Evolutionary conservation across 35 echinoderm and acorn worm species (phyloP), one percentile per base, ranked within the genome.

Genomic region (Lytechinus pictus): DNA sequence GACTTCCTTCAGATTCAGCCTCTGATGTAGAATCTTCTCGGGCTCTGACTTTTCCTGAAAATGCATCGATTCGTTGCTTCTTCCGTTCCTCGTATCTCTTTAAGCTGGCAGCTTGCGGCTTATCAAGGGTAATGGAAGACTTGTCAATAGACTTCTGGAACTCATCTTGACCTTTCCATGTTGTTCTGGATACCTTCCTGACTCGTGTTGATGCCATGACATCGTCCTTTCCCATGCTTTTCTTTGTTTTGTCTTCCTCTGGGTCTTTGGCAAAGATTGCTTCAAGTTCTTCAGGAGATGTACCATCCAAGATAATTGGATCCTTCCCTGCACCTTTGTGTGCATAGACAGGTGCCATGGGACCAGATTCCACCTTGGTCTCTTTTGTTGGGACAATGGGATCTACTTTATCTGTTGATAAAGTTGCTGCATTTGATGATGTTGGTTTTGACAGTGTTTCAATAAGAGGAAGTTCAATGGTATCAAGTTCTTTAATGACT

Each of bases 81-180:
- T 93, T 93, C 10, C 92, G 52, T 93, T 93, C 92, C 54, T 93
- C 53, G 24, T 93, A 93, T 57, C 54, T 54, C 21, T 54, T 54
- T 27, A 93, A 54, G 53, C 92, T 93, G 55, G 92, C 92, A 53
- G 92, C 92, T 27, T 93, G 92, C 9, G 92, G 52, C 55, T 93
- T 8, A 93, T 93, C 92, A 33, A 93, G 54, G 92, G 56, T 24
- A 54, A 93, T 24, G 1, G 28, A 10, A 55, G 53, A 55, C 54
- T 93, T 93, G 4, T 93, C 92, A 53, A 93, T 54, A 10, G 92
- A 93, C 12, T 57, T 54, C 54, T 93, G 92, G n/a, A 93, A 93
- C 54, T 93, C 92, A 27, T 56, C 92, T 44, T 93, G 92, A 10
- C 92, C 92, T 24, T 93, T 93, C 92, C 92, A 93, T 54, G 92